These are phyloP conservation scores for Zaprionus gabonicus DNA, from an alignment of 1,140 invertebrate species.

Conservation along the genomic window DNA sequence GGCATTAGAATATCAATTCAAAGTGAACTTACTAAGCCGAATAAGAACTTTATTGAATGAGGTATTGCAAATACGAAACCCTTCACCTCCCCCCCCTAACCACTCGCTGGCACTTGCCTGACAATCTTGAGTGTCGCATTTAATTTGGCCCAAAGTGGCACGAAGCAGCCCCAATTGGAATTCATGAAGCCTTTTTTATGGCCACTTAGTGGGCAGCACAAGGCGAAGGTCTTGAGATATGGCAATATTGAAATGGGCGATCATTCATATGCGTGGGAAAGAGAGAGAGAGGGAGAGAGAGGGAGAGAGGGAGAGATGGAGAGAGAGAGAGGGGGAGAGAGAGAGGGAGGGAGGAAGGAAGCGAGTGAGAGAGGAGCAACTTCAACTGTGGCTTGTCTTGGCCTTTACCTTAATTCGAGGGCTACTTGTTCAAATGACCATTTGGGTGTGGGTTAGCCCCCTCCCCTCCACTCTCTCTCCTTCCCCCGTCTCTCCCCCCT, in stretches of 20 bases:
- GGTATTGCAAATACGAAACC: neutral
- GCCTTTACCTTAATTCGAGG: slow-evolving; percentile 29
- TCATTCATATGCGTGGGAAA: neutral
- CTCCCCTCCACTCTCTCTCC: neutral
- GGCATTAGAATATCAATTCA: too few relatives aligned
- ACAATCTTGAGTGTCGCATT: neutral
- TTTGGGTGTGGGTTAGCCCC: slow-evolving; percentile 26
- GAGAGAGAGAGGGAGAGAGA: too few relatives aligned
- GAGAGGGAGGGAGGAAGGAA: too few relatives aligned
- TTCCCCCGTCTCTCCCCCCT: neutral
- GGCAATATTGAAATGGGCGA: slow-evolving; percentile 1
- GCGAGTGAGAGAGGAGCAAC: neutral
- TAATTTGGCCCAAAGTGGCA: neutral
- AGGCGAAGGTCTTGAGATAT: neutral
- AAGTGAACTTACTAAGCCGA: neutral
- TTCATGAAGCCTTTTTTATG: slow-evolving; percentile 2
- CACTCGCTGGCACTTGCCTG: neutral
- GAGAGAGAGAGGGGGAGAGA: neutral
- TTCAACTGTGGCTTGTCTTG: slow-evolving; percentile 20
- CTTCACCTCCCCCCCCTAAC: neutral
- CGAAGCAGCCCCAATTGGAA: neutral
- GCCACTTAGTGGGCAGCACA: neutral
- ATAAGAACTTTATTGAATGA: neutral
- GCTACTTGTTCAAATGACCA: slow-evolving; percentile 41
- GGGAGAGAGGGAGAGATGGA: neutral